Evolutionary conservation across 2,888 invertebrate genomes (phyloP), one percentile per base, ranked within the genome.

Genomic region (Heliconius cydno): DNA sequence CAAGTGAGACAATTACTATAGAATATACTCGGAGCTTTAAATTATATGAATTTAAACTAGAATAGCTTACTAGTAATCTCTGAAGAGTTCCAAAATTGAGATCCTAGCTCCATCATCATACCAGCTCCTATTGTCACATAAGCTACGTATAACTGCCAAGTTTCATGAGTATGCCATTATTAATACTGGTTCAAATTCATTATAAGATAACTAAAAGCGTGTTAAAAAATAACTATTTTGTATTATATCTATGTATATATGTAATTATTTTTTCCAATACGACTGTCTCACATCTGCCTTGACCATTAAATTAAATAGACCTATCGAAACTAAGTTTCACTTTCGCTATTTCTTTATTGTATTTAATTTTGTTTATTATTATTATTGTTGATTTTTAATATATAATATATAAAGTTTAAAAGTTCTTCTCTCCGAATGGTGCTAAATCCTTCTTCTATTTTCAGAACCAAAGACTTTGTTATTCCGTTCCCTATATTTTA

Each of bases 391-490:
- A 82, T 84, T 85, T 86, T 86, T 84, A 86, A 86, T 83, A 82
- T 84, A 85, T 85, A 84, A 84, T 66, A 66, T 75, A 41, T 57
- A 75, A 84, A 82, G 83, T 84, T 7, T 60, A 60, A 60, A 60
- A 60, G n/a, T 60, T 83, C 79, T 84, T 84, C 83, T 85, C 87
- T 91, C 90, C 90, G 89, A 88, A 91, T 92, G 94, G 94, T 94
- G 94, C 94, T 94, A 94, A 77, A 73, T 80, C 75, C 67, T 91
- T 90, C 88, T 86, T 86, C 85, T 89, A 86, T 87, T 89, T 91
- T 86, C 91, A 91, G 92, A 92, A 89, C 94, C 94, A 94, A 94
- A 94, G 94, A 94, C 90, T 90, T 89, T 85, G 82, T 85, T 86
- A 87, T 85, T 84, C 82, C 83, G 82, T 80, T 79, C 76, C 80